A percentile compares a stretch with the other conserved stretches of the same genome.
These are phyloP conservation scores for Plutomurus gul DNA, from an alignment of 1,140 invertebrate genomes.

Conservation along the genomic window DNA sequence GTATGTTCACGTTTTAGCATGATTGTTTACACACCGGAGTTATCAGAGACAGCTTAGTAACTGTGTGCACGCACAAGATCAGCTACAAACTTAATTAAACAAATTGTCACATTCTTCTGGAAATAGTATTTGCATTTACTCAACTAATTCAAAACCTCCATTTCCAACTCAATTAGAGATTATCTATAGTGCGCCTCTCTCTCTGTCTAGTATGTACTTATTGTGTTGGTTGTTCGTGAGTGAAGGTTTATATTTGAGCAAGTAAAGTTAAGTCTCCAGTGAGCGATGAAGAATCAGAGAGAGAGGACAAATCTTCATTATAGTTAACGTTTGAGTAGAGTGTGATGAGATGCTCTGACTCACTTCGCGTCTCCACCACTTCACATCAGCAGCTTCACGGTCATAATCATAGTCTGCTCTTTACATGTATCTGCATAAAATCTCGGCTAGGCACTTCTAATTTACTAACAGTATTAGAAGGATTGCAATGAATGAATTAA, in stretches of 20 bases:
- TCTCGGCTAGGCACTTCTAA: neutral
- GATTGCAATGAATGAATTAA: conserved; percentile 28
- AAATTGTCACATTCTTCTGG: neutral
- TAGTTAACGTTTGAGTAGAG: neutral
- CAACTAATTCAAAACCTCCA: neutral
- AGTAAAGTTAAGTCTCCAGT: neutral
- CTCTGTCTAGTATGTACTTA: neutral
- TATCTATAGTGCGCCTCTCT: no score
- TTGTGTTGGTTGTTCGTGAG: neutral
- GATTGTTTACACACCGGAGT: neutral
- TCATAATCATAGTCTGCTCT: neutral
- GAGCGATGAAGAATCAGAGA: conserved; percentile 1
- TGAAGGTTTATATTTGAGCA: neutral
- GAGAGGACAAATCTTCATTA: conserved; percentile 11
- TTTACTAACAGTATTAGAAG: neutral
- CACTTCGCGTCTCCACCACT: neutral
- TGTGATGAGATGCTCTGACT: neutral
- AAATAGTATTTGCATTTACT: neutral
- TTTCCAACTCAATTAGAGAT: neutral
- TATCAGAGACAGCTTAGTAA: no score
- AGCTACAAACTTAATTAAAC: conserved; percentile 11
- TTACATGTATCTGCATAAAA: conserved; percentile 17
- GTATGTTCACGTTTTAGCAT: no score
- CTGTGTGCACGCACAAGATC: neutral
- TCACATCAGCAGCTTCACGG: neutral